Base-by-base conservation (phyloP, 2,797 vertebrate species). In the Lateolabrax maculatus region DNA sequence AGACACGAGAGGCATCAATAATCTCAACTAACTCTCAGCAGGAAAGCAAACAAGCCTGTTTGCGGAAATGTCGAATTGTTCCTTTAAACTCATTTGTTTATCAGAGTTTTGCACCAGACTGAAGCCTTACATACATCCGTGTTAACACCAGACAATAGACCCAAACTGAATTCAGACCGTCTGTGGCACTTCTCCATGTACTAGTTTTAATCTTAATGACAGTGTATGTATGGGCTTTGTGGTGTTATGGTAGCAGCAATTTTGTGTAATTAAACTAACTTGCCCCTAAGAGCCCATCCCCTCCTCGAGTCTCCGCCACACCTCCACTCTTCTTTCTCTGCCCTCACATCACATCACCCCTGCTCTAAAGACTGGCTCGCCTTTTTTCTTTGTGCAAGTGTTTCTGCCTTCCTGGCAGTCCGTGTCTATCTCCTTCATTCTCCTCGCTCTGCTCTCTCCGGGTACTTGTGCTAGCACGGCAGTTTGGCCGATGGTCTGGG, bases 251-350 rank as follows among this genome's bases (percentile, higher is more conserved):
- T 90, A 86, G 90, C 87, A 91, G 87, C 85, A 71, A 75, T 86
- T 80, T 92, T 90, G 88, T 91, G 90, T 92, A 93, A 94, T 94
- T 93, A 94, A 92, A 92, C 81, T 84, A 86, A 75, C 85, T 88
- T 89, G 74, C 85, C 87, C 84, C 84, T 90, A 77, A 44, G 71
- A 78, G 82, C 80, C 75, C 77, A 60, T 84, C 72, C 79, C 75
- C 87, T 87, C 71, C 75, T 75, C 15, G 41, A 79, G 68, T 68
- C 81, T 48, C 77, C 25, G 39, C 84, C 87, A 86, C 90, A 89
- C 85, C 83, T 90, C 89, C 80, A 88, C 75, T 78, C 74, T 62
- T 78, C 78, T 75, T 29, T 71, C 75, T 76, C 77, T 85, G 72
- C 75, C 79, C 84, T 85, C 77, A 77, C 75, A 88, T 77, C 83